phyloP scores from a whole-genome alignment of 2,113 vertebrate species.

The Dasyornis broadbenti region DNA sequence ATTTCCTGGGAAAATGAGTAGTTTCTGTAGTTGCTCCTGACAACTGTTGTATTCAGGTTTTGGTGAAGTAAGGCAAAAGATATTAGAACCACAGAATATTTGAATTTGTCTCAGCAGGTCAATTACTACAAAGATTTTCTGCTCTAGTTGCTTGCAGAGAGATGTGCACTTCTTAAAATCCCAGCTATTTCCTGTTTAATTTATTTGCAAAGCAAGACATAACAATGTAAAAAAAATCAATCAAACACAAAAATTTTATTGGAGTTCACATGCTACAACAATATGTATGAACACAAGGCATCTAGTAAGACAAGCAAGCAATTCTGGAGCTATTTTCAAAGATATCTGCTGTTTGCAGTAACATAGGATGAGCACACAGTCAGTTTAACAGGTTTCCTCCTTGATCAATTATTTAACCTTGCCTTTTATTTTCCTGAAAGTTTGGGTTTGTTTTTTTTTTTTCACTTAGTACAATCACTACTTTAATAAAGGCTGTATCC shows the following conservation, averaged over 20 bases:
- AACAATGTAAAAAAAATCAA: conserved; percentile 14
- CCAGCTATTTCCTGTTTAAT: conserved; percentile 6
- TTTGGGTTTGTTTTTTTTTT: neutral
- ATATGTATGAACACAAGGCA: neutral
- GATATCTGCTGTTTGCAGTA: neutral
- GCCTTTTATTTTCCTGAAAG: neutral
- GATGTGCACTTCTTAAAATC: conserved; percentile 1
- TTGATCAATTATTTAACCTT: neutral
- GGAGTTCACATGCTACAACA: neutral
- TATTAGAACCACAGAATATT: neutral
- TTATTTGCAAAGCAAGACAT: conserved; percentile 8
- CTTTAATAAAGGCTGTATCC: neutral
- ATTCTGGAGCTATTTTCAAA: neutral
- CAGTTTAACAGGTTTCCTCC: neutral
- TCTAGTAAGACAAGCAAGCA: neutral
- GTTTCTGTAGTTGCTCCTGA: neutral
- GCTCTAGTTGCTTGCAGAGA: conserved; percentile 14
- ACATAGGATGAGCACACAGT: neutral
- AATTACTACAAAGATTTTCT: conserved; percentile 37
- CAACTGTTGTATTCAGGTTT: neutral
- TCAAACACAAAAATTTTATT: neutral
- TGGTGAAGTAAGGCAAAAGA: neutral
- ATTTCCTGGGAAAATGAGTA: neutral
- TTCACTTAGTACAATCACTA: neutral
- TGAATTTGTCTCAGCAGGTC: conserved; percentile 25